Base-by-base conservation (phyloP, 92 coral and sea anemone species). In the Micromussa lordhowensis region DNA sequence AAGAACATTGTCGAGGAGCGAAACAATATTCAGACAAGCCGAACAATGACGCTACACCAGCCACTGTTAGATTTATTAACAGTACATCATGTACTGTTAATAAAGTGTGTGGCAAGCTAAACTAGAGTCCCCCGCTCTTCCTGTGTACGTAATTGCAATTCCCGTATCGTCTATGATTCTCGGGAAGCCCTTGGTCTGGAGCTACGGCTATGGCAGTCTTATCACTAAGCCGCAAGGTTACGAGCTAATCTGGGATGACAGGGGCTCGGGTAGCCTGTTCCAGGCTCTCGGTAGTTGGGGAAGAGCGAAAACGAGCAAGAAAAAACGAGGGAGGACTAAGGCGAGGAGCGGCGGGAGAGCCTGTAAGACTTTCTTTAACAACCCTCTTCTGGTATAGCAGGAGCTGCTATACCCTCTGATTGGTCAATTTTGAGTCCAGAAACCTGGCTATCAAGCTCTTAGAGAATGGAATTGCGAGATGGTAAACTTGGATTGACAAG, bases 81-180 rank as follows among this genome's bases (percentile, higher is more conserved):
- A 68, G 78, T 79, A 44, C 0, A 17, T 19, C 35, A 38, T 0
- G 58, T 57, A 18, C 32, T 4, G n/a, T n/a, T n/a, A n/a, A n/a
- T n/a, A n/a, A 11, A 34, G 32, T 49, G 87, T 84, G 36, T 84
- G 68, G 35, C 59, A 48, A n/a, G 87, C 87, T 36, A 24, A 8
- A 9, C 0, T 49, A 61, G 68, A 49, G 21, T 21, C 13, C 36
- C 40, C 71, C 51, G 86, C 86, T 28, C 26, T 82, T 17, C 48
- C 59, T 4, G 55, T 14, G 6, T 55, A 69, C 77, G 30, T 29
- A 18, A 24, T 19, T 0, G 5, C 22, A 12, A 40, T 77, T 48
- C 80, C 80, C 49, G 18, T 18, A 44, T n/a, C 34, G 18, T 24
- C 80, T 38, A 31, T 48, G 55, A 48, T 77, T 49, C 57, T 77